Evolutionary conservation across 2,797 vertebrate genomes (phyloP), one percentile per base, ranked within the genome.

Genomic region (Girardinus metallicus): DNA sequence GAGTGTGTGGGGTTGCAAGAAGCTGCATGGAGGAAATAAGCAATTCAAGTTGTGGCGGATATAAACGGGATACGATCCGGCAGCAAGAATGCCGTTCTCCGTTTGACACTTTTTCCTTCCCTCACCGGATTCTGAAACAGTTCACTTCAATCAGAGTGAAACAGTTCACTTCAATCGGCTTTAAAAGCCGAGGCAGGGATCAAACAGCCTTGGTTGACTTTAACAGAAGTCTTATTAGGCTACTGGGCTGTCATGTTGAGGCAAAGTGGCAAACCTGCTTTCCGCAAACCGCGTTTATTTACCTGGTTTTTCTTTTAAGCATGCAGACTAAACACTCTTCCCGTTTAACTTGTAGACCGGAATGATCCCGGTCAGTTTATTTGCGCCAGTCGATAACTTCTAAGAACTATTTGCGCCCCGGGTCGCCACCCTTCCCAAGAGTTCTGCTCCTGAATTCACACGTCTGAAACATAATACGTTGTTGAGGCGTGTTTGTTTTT

Each of bases 231-330:
- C 62, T 18, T 15, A 21, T 36, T 23, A 23, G 64, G 36, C 64
- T 68, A 36, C 62, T 76, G 1, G 0, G 66, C 2, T 29, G 71
- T 49, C 71, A 26, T n/a, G 34, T 2, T 21, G 68, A 8, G 31
- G 36, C 5, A 23, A 70, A 29, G 72, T 76, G 74, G 29, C 29
- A 55, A 68, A 66, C 71, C 71, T 36, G 62, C 53, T 66, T 12
- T 44, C 36, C 43, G 53, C 51, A 29, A 12, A 15, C 51, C 34
- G n/a, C 62, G 34, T 68, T 74, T 77, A 36, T 51, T 23, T 51
- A 23, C 49, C 7, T 8, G 49, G 2, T 47, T 47, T 47, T 47
- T 18, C 46, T 18, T 47, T 16, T 16, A 18, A 18, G 16, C 16
- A 4, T 64, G 60, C 31, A 64, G 31, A 36, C 60, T 9, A 36